Evolutionary conservation across 1,140 invertebrate genomes (phyloP), one percentile per base, ranked within the genome.

Genomic region (Saxidomus purpurata): DNA sequence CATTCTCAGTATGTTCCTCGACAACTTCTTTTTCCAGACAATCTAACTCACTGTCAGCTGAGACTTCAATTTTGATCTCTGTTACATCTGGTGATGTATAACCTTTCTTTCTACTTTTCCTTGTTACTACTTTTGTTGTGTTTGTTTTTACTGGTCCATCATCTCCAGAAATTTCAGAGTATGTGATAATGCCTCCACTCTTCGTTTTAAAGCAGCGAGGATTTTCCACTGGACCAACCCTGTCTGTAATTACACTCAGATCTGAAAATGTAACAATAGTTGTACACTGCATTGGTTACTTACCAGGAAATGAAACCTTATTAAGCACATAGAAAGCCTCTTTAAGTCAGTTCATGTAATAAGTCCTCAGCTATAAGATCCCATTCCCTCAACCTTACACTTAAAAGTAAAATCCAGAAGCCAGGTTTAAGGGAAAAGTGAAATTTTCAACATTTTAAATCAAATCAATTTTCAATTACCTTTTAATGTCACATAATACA

Each of bases 211-310:
- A 15, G 22, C 8, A 2, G 36, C 38, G 67, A 13, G 49, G 55
- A 22, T 61, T 61, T 36, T 81, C 15, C n/a, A 38, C 17, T 77
- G 74, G 79, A 59, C 79, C 79, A 59, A 61, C 49, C 36, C 22
- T 81, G 19, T 81, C 79, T 81, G 79, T 81, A 22, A 81, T 40
- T 9, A 40, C 31, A 61, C 17, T 36, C 9, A 81, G 52, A 61
- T 81, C 79, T 81, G 52, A 25, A 81, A 81, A 38, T 28, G 43
- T 31, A n/a, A n/a, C n/a, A n/a, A n/a, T n/a, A n/a, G n/a, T n/a
- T n/a, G n/a, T n/a, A n/a, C n/a, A n/a, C n/a, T n/a, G n/a, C n/a
- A n/a, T n/a, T n/a, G n/a, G n/a, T n/a, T n/a, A n/a, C n/a, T n/a
- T n/a, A n/a, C n/a, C n/a, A n/a, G n/a, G n/a, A n/a, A n/a, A n/a